Percentiles rank a stretch among this genome's conserved stretches.
Evolutionary conservation across 1,140 invertebrate species (phyloP).

Genomic region (Cydia fagiglandana): DNA sequence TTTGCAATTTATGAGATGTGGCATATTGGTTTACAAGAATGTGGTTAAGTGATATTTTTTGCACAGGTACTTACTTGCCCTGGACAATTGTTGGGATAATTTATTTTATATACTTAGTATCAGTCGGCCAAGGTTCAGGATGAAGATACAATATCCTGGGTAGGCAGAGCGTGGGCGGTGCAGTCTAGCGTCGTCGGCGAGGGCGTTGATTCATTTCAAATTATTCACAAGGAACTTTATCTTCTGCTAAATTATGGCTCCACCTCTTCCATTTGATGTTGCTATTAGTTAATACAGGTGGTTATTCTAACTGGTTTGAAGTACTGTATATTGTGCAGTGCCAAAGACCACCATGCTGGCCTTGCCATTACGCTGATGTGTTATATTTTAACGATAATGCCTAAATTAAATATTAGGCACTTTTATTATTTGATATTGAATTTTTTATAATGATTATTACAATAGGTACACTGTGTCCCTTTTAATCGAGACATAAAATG

Average conservation of each 20-base stretch:
- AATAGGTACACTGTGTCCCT: no score
- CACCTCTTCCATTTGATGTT: slow-evolving; percentile 43
- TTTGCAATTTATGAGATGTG: slow-evolving; percentile 31
- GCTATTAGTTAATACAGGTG: slow-evolving; percentile 50
- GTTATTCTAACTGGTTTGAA: not conserved
- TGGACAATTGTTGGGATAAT: slow-evolving; percentile 2
- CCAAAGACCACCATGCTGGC: not conserved
- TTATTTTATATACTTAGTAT: no score
- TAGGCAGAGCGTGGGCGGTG: slow-evolving; percentile 44
- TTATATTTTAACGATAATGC: not conserved
- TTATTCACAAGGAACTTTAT: slow-evolving; percentile 60
- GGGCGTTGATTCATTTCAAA: slow-evolving; percentile 55
- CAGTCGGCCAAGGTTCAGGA: not conserved
- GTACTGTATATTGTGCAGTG: not conserved
- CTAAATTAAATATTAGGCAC: no score
- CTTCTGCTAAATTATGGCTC: slow-evolving; percentile 61
- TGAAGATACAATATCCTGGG: slow-evolving; percentile 28
- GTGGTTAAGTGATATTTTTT: slow-evolving; percentile 5
- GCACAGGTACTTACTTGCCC: not conserved
- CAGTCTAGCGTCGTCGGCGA: slow-evolving; percentile 38
- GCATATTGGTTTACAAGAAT: slow-evolving; percentile 19
- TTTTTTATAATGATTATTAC: no score
- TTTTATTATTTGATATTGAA: no score
- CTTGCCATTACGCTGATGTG: not conserved
- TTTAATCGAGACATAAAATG: not conserved